Percentiles rank a stretch among this genome's conserved stretches.
phyloP scores from a whole-genome alignment of 2,797 vertebrate genomes.

The Kryptolebias ocellatus region DNA sequence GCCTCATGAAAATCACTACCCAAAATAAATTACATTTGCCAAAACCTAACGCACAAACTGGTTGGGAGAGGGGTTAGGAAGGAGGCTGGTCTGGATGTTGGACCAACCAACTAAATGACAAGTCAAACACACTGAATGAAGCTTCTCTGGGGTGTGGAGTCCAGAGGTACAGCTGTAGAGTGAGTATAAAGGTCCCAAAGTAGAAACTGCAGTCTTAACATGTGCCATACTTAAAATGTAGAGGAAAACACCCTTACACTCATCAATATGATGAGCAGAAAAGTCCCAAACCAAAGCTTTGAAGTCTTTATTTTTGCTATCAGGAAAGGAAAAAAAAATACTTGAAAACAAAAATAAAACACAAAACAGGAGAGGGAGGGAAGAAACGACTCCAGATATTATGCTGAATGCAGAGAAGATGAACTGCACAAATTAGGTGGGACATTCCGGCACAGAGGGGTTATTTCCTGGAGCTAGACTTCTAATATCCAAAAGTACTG shows the following conservation, averaged over 20 bases:
- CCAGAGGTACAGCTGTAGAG: constrained; percentile 70
- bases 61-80: constrained; percentile 21
- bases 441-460: constrained; percentile 81
- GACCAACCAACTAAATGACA: constrained; percentile 62
- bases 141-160: constrained; percentile 72
- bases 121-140: constrained; percentile 71
- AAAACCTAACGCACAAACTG: constrained; percentile 70
- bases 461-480: constrained; percentile 85
- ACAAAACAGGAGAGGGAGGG: constrained; percentile 80
- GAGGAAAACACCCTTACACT: constrained; percentile 89
- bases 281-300: constrained; percentile 94
- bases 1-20: constrained; percentile 68
- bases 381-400: constrained; percentile 85
- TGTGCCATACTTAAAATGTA: constrained; percentile 91
- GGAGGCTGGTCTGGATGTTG: constrained; percentile 48
- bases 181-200: constrained; percentile 90
- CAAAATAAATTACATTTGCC: constrained; percentile 80
- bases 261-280: constrained; percentile 99
- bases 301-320: constrained; percentile 88
- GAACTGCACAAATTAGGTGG: constrained; percentile 88
- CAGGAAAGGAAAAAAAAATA: constrained; percentile 77
- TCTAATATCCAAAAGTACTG: constrained; percentile 86
- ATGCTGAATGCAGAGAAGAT: constrained; percentile 85
- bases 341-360: constrained; percentile 78
- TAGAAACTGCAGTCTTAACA: constrained; percentile 91